Conservation (phyloP, 2,888 invertebrate genomes). For the Neocrepidodera transversa region DNA sequence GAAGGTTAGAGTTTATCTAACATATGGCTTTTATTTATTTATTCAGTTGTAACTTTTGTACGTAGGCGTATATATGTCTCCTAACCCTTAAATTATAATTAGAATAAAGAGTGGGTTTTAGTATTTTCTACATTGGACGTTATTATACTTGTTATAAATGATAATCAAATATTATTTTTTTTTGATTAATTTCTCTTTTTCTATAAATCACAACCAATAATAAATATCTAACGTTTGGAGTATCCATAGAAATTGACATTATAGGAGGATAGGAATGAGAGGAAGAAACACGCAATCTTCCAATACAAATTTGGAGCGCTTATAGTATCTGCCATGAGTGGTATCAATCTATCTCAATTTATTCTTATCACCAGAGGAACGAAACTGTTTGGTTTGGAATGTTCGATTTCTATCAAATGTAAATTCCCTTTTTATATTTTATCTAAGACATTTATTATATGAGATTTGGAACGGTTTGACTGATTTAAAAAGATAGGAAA, state of each 20-base stretch:
- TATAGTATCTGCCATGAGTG: constrained; percentile 9
- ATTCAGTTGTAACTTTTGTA: too few relatives aligned
- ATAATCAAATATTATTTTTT: too few relatives aligned
- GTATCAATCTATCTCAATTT: constrained; percentile 3
- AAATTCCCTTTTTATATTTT: neutral
- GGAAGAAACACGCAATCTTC: constrained; percentile 5
- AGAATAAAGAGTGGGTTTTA: too few relatives aligned
- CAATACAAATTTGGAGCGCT: constrained; percentile 4
- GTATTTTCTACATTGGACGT: too few relatives aligned
- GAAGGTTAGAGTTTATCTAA: too few relatives aligned
- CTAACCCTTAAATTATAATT: too few relatives aligned
- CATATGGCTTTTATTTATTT: too few relatives aligned
- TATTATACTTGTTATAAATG: too few relatives aligned
- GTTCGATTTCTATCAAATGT: neutral
- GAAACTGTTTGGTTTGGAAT: constrained; percentile 1
- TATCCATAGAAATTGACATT: neutral
- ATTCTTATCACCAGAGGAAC: constrained; percentile 1
- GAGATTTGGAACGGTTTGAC: neutral
- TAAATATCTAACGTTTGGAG: neutral
- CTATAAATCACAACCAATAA: neutral
- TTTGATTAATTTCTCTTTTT: too few relatives aligned
- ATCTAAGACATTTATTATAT: neutral
- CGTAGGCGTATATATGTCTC: too few relatives aligned
- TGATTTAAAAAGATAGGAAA: too few relatives aligned
- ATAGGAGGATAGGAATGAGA: neutral